A percentile compares a stretch with the other conserved stretches of the same genome.
Conservation (phyloP, 1,140 invertebrate genomes). For the Monomorium pharaonis region DNA sequence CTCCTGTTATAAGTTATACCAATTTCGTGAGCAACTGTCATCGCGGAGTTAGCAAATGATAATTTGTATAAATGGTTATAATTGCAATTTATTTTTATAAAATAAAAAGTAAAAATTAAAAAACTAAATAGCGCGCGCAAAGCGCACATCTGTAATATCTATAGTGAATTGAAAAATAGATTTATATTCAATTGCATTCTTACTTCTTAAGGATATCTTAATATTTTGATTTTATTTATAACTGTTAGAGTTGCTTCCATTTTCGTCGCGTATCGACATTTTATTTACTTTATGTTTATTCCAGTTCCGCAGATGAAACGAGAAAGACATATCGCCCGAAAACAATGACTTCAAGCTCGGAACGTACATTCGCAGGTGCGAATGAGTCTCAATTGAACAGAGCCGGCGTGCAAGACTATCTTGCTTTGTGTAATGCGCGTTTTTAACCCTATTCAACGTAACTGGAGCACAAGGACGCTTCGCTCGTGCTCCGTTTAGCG, state of each 20-base stretch:
- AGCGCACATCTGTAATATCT: no score
- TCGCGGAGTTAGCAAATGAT: no score
- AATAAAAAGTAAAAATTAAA: no score
- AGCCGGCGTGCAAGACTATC: slow-evolving; percentile 1
- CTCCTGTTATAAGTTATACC: no score
- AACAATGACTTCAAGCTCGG: slow-evolving; percentile 27
- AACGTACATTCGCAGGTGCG: slow-evolving; percentile 17
- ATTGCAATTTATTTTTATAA: no score
- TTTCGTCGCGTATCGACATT: neutral
- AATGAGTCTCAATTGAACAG: slow-evolving; percentile 40
- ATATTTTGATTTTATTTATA: neutral
- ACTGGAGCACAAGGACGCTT: slow-evolving; percentile 46
- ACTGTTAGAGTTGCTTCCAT: neutral
- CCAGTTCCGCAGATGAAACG: neutral
- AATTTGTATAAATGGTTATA: no score
- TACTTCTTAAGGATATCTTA: neutral
- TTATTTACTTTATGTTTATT: neutral
- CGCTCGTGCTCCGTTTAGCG: slow-evolving; percentile 29
- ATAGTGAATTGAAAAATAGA: neutral
- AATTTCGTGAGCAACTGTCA: no score
- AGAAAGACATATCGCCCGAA: neutral
- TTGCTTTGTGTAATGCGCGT: slow-evolving; percentile 34
- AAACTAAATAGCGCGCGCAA: no score
- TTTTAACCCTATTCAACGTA: slow-evolving; percentile 51
- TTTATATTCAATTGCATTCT: neutral